These are phyloP conservation scores for Triplophysa dalaica DNA, from an alignment of 2,113 vertebrate species.

Conservation along the genomic window DNA sequence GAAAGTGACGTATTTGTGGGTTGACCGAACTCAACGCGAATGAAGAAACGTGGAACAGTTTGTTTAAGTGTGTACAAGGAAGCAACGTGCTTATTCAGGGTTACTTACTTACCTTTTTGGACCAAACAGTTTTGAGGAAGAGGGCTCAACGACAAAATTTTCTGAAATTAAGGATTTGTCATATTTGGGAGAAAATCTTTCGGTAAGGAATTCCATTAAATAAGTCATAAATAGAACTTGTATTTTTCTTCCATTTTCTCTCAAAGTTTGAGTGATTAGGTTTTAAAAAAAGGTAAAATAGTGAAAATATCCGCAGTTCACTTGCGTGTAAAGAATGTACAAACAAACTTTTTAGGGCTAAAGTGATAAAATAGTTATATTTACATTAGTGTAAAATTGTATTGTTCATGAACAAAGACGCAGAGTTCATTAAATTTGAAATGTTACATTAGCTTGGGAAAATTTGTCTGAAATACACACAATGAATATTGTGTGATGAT, in stretches of 20 bases:
- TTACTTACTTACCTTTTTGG: conserved; percentile 37
- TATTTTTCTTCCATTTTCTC: too few species aligned
- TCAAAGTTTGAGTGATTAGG: too few species aligned
- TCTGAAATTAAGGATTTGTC: neutral
- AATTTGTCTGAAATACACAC: neutral
- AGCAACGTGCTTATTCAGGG: conserved; percentile 63
- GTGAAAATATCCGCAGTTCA: too few species aligned
- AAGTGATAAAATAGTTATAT: too few species aligned
- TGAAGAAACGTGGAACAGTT: conserved; percentile 47
- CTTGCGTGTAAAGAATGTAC: too few species aligned
- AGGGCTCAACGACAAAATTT: neutral
- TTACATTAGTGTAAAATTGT: too few species aligned
- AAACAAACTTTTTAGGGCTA: too few species aligned
- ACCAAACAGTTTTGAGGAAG: conserved; percentile 14
- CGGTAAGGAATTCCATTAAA: neutral
- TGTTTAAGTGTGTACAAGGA: conserved; percentile 58
- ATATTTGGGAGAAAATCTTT: neutral
- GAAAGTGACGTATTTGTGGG: conserved; percentile 58
- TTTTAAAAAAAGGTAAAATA: too few species aligned
- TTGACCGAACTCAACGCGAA: conserved; percentile 6
- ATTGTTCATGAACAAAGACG: too few species aligned
- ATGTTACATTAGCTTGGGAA: neutral
- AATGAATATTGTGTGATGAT: neutral
- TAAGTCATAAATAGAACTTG: too few species aligned
- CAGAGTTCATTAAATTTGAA: neutral